Evolutionary conservation across 2,888 invertebrate species (phyloP), one percentile per base, ranked within the genome.

Genomic region (Parthenolecanium corni): DNA sequence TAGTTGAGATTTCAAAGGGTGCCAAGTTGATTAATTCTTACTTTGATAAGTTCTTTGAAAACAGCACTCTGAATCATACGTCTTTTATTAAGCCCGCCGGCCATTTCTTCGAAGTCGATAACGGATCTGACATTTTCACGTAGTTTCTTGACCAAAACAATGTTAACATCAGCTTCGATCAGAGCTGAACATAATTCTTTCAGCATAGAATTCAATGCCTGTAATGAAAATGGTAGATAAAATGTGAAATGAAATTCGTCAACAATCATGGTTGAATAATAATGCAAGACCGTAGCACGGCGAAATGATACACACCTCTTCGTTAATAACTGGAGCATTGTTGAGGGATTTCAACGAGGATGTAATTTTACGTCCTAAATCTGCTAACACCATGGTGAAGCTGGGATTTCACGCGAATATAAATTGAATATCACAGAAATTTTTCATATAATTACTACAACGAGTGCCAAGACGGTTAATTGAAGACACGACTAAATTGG

Each of bases 21-120:
- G 9, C 4, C 31, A 31, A 4, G 9, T 31, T 9, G 11, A 3
- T 31, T 1, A 5, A 44, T 3, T 38, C 49, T 62, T 74, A 92
- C 89, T 80, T 97, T 97, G 11, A 96, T 89, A 62, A 98, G 83
- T 77, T 98, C 97, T 74, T 95, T 93, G 75, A 95, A 97, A 0
- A 99, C 97, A 62, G 96, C 95, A 69, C 92, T 97, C 74, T 98
- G 97, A 70, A 98, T 98, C 91, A 98, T 94, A 64, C 95, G 82
- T 57, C 97, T 79, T 73, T 98, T 98, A 75, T 98, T 99, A 52
- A 98, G 84, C 6, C 98, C 98, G 42, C 89, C 89, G 69, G 96
- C 96, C 94, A 98, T 98, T 74, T 98, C 98, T 72, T 98, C 97
- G 76, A 98, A 98, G 76, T 98, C 95, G 74, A 99, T 97, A 67